Base-by-base conservation (phyloP, 2,888 invertebrate species). In the Cerastis leucographa region DNA sequence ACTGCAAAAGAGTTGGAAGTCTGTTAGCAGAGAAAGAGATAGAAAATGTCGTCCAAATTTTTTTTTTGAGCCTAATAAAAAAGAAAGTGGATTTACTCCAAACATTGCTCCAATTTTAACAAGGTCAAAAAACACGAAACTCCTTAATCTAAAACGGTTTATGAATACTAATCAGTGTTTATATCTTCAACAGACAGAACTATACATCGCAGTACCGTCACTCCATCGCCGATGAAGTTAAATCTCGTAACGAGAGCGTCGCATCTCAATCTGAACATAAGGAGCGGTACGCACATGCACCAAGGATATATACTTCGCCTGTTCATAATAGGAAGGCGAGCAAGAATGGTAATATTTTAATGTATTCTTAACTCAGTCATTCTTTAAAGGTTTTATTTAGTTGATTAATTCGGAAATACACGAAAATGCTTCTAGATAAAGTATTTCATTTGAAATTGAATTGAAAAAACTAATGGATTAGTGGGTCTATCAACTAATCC, bases 241-340 rank as follows among this genome's bases (percentile, higher is more conserved):
- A 96, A 76, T 96, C 96, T 0, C 90, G 96, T 0, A 95, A 95
- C 72, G 96, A 96, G 78, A 95, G 95, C 61, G 94, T 95, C 3
- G 93, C 94, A 0, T 94, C 95, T 0, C 95, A 95, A 11, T 92
- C 94, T 0, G 95, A 95, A 9, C 94, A 95, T 25, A 96, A 96
- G 68, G 96, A 96, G 51, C 87, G 96, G 46, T 96, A 96, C 72
- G 94, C 95, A 22, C 95, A 95, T 46, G 94, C 96, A 8, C 96
- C 96, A 0, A 88, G 97, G 44, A 95, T 97, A 56, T 97, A 97
- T 79, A 96, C 96, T 0, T 96, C 97, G 2, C 97, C 97, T 0
- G 93, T 96, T 5, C 96, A 96, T 76, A 93, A 94, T 17, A 93
- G 96, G 73, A 97, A 97, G 81, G 90, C 90, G 29, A 95, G 93